Conservation (phyloP, 2,797 vertebrate species). For the Varecia variegata region DNA sequence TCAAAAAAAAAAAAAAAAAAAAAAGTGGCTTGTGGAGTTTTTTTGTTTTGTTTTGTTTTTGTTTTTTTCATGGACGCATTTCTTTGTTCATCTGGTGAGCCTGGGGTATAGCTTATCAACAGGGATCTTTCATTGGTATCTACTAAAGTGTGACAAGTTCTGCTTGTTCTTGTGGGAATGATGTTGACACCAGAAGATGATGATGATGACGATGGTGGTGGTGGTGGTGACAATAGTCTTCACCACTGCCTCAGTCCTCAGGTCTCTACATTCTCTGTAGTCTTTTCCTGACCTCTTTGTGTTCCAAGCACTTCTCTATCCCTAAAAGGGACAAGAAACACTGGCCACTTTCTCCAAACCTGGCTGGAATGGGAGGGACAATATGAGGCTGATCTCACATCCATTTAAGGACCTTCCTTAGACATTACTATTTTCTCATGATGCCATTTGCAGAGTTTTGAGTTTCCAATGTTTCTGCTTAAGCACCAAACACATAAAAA, state of each 20-base stretch:
- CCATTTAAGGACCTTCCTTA: not conserved
- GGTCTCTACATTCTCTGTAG: not conserved
- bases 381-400: not conserved
- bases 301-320: not conserved
- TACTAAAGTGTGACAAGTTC: not conserved
- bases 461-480: not conserved
- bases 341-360: not conserved
- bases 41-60: not conserved
- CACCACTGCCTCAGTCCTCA: not conserved
- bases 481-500: not conserved
- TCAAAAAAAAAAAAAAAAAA: too few relatives aligned
- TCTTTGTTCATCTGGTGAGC: not conserved
- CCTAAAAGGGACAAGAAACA: not conserved
- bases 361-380: not conserved
- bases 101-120: not conserved
- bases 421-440: not conserved
- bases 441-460: not conserved
- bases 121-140: not conserved
- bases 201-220: too few relatives aligned
- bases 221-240: too few relatives aligned
- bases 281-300: not conserved
- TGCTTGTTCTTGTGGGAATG: not conserved
- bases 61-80: not conserved
- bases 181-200: not conserved
- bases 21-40: not conserved